Conservation (phyloP, 2,888 invertebrate genomes). For the Drosophila putrida region DNA sequence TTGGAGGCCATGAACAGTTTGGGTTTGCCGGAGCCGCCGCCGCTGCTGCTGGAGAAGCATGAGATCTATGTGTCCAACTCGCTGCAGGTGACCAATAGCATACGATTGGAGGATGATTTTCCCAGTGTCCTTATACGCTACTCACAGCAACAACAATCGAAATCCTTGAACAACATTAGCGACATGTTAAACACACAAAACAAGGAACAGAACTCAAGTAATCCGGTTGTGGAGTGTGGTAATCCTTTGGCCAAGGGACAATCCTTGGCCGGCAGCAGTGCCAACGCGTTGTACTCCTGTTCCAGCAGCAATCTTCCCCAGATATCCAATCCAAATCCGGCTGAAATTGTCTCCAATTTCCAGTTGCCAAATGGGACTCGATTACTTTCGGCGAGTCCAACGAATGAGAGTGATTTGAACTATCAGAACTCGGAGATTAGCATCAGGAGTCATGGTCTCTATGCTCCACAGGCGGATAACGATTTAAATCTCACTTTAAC, state of each 20-base stretch:
- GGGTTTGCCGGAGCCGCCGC: constrained; percentile 70
- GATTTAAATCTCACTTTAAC: constrained; percentile 86
- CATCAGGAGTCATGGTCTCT: constrained; percentile 88
- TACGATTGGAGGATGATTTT: constrained; percentile 78
- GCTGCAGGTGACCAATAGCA: constrained; percentile 83
- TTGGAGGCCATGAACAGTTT: constrained; percentile 83
- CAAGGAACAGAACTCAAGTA: too few relatives aligned
- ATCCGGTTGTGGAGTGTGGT: not conserved
- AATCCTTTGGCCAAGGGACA: constrained; percentile 15
- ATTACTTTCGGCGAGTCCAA: constrained; percentile 83
- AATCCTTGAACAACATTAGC: constrained; percentile 77
- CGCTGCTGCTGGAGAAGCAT: constrained; percentile 77
- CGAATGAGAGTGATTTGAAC: constrained; percentile 88
- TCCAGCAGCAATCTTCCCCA: constrained; percentile 60
- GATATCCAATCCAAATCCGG: constrained; percentile 26
- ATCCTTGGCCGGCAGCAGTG: constrained; percentile 55
- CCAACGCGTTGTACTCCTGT: constrained; percentile 58
- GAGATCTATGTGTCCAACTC: constrained; percentile 84
- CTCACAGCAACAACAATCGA: constrained; percentile 76
- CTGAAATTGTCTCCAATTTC: constrained; percentile 19
- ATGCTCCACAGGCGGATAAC: constrained; percentile 88
- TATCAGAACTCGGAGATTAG: constrained; percentile 89
- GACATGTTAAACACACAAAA: constrained; percentile 54
- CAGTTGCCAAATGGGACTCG: constrained; percentile 42
- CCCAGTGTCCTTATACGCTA: constrained; percentile 72